Evolutionary conservation across 2,113 vertebrate species (phyloP), one percentile per base, ranked within the genome.

Genomic region (Crotalus viridis): DNA sequence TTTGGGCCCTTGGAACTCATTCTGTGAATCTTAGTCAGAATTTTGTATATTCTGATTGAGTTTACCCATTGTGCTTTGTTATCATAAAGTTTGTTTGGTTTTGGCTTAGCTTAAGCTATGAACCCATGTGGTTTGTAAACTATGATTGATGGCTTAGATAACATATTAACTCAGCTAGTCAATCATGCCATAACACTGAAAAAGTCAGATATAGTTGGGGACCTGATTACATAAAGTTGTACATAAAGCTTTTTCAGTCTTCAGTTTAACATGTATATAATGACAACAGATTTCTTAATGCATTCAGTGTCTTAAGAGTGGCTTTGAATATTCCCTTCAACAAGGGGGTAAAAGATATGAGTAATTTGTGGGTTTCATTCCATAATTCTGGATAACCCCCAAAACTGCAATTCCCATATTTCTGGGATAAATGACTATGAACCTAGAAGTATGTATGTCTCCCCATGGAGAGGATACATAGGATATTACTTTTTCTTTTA

Each of bases 401-500:
- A n/a, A 90, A 90, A 5, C 57, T 87, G 19, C 54, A 59, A 28
- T 52, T 81, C 9, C 33, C 9, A 0, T 26, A 81, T 89, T 92
- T 13, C 64, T n/a, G 51, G 26, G 3, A 88, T 33, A 92, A 88
- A 55, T 74, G 22, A 33, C 46, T 91, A 26, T 64, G 48, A 81
- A 19, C 74, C 21, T 64, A 39, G n/a, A 52, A 46, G 10, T 64
- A 81, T 28, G n/a, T 85, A 17, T 64, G 13, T 26, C 24, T 89
- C 89, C 19, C 54, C 39, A 89, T 89, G 43, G 87, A 54, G n/a
- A 89, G 26, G 8, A 74, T 46, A 81, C 57, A 54, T 4, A 54
- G 61, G 89, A 26, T 21, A 61, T 22, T n/a, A 28, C 28, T 86
- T 64, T 52, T 48, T 74, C 43, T 54, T 87, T 94, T 94, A 92